Evolutionary conservation across 2,797 vertebrate genomes (phyloP), one percentile per base, ranked within the genome.

Genomic region (Falco cherrug): DNA sequence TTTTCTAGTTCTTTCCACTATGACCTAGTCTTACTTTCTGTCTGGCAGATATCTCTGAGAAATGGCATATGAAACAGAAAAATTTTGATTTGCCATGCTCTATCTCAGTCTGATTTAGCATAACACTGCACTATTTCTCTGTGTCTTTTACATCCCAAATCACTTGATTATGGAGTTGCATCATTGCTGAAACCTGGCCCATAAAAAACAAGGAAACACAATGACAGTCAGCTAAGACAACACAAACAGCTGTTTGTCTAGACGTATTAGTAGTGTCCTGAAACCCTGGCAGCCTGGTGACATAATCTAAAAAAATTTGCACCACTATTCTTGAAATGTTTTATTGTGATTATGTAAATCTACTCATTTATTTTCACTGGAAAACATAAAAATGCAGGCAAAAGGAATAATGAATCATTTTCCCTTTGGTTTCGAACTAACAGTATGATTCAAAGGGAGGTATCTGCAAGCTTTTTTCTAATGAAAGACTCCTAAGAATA

Each of bases 201-300:
- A 81, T 91, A 92, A 83, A 93, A 95, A 91, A 68, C 5, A 8
- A 95, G 47, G 59, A 19, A 91, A 96, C 60, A 89, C 84, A 89
- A 91, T 47, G 77, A 95, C 26, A 92, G 88, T 70, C 81, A 95
- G 87, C 86, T 87, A 96, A 90, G 92, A 65, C 47, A 96, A 67
- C 71, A 84, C 70, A 92, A 97, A 81, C 85, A 95, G 80, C 89
- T 95, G 84, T 90, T 95, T 84, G 95, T 97, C 97, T 96, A 97
- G 94, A 94, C 87, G 0, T 82, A 67, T 84, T 68, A 95, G 73
- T 39, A 95, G 60, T 81, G 86, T 95, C 91, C 92, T 81, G 82
- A 96, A 94, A 96, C 41, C 28, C 29, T 83, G 51, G 84, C 65
- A 76, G 78, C 29, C 90, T 53, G 33, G 90, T 92, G 56, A 69